phyloP scores from a whole-genome alignment of 2,888 invertebrate species.

The Eulithis testata region DNA sequence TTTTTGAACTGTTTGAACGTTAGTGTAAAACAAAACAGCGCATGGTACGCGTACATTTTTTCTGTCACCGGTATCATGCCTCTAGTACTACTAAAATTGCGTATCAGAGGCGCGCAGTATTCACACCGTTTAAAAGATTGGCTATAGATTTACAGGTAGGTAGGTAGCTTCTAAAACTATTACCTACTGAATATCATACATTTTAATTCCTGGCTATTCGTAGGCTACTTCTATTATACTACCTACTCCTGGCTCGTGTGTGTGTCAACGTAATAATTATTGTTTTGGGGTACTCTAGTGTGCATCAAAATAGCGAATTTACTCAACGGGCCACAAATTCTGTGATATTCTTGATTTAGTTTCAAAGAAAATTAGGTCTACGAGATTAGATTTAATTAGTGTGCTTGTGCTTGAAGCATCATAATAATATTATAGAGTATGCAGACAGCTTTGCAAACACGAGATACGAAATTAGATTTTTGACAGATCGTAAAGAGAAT shows the following conservation, averaged over 20 bases:
- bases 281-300: constrained; percentile 20
- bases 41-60: too few relatives aligned
- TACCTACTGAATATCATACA: too few relatives aligned
- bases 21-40: too few relatives aligned
- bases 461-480: constrained; percentile 50
- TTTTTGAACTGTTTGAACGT: too few relatives aligned
- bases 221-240: too few relatives aligned
- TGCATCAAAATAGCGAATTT: constrained; percentile 22
- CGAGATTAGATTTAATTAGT: constrained; percentile 39
- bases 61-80: too few relatives aligned
- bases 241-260: background rate
- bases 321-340: constrained; percentile 21
- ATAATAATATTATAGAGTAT: constrained; percentile 32
- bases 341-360: constrained; percentile 35
- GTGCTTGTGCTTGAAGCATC: constrained; percentile 25
- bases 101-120: too few relatives aligned
- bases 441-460: constrained; percentile 27
- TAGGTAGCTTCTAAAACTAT: too few relatives aligned
- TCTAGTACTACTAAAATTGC: too few relatives aligned
- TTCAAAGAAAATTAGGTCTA: constrained; percentile 35
- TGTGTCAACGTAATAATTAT: constrained; percentile 2
- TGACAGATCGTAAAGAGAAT: constrained; percentile 56
- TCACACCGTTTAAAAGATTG: too few relatives aligned
- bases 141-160: too few relatives aligned
- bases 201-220: too few relatives aligned